Percentiles rank a stretch among this genome's conserved stretches.
phyloP scores from a whole-genome alignment of 2,888 invertebrate genomes.

The Sabellastarte sp. region DNA sequence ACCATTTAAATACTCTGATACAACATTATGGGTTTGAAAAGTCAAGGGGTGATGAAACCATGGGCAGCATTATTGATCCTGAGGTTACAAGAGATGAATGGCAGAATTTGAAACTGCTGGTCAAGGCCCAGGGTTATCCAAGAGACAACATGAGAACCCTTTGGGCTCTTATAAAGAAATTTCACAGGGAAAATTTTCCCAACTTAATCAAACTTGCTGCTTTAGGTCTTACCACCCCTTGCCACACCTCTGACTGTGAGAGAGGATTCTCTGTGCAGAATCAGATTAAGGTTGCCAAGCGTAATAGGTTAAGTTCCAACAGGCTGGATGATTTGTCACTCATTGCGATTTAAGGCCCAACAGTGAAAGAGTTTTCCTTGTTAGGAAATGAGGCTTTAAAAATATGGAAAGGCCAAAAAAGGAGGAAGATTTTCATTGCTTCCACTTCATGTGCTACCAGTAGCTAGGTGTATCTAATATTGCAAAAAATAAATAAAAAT shows the following conservation, averaged over 20 bases:
- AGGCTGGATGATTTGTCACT: background rate
- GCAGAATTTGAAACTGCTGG: background rate
- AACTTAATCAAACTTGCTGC: background rate
- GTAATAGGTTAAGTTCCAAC: background rate
- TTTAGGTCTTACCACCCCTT: background rate
- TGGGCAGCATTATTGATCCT: background rate
- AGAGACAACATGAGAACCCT: background rate
- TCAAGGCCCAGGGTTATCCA: background rate
- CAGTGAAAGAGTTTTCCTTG: background rate
- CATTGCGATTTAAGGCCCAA: background rate
- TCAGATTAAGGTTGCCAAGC: background rate
- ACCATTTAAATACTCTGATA: background rate
- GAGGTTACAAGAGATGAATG: background rate
- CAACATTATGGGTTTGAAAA: background rate
- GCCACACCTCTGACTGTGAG: background rate
- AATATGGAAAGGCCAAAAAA: too few relatives aligned
- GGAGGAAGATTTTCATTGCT: too few relatives aligned
- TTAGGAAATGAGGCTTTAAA: too few relatives aligned
- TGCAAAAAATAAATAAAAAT: too few relatives aligned
- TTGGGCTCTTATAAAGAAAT: background rate
- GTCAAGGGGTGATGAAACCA: background rate
- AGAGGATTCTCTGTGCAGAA: background rate
- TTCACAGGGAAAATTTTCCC: background rate
- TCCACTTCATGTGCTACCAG: too few relatives aligned
- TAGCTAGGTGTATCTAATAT: too few relatives aligned